Percentiles rank a stretch among this genome's conserved stretches.
phyloP scores from a whole-genome alignment of 2,797 vertebrate species.

The Meda fulgida region DNA sequence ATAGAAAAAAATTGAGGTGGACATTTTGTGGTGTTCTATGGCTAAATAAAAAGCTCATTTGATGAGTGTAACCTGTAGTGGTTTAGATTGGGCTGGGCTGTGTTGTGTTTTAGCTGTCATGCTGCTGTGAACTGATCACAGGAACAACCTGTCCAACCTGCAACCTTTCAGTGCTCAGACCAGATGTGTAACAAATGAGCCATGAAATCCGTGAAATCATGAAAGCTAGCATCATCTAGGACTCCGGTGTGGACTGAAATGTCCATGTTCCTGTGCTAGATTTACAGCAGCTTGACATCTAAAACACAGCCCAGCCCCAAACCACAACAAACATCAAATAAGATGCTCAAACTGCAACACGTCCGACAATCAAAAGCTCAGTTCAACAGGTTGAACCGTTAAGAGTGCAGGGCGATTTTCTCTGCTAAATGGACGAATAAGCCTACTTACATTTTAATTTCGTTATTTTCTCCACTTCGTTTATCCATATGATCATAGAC shows the following conservation, averaged over 20 bases:
- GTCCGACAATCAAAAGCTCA: neutral
- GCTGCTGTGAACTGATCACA: neutral
- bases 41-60: neutral
- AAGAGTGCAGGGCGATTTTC: neutral
- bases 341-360: neutral
- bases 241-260: neutral
- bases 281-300: neutral
- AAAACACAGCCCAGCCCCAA: neutral
- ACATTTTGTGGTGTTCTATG: neutral
- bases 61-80: neutral
- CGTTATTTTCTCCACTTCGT: constrained; percentile 1
- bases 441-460: constrained; percentile 33
- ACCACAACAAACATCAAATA: neutral
- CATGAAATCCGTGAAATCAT: neutral
- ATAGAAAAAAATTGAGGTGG: neutral
- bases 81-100: too few relatives aligned
- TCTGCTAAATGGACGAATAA: neutral
- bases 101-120: neutral
- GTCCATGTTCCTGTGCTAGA: neutral
- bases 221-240: neutral
- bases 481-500: constrained; percentile 12
- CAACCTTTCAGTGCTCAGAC: neutral
- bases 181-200: neutral
- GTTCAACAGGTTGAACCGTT: neutral
- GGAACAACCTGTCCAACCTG: neutral